Evolutionary conservation across 1,140 invertebrate genomes (phyloP).

Genomic region (Ooceraea biroi): DNA sequence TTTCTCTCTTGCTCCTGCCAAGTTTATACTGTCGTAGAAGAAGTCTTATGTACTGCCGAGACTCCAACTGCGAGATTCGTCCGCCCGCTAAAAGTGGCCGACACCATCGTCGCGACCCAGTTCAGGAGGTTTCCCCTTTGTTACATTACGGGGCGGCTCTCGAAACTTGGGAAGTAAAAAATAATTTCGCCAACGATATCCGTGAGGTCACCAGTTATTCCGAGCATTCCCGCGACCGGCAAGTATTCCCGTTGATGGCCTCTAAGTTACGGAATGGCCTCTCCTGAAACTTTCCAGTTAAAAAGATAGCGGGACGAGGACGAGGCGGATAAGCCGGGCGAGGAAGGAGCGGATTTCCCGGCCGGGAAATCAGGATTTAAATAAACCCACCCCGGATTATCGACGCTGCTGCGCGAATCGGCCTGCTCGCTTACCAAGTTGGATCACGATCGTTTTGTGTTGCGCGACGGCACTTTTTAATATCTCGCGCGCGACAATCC

Average conservation of each 20-base stretch:
- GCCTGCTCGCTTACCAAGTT: neutral
- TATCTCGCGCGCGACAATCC: neutral
- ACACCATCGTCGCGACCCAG: slow-evolving; percentile 55
- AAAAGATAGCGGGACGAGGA: neutral
- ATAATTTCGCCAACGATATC: slow-evolving; percentile 69
- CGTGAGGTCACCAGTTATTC: slow-evolving; percentile 46
- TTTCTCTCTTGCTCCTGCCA: neutral
- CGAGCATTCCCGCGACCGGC: slow-evolving; percentile 34
- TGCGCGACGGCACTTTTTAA: neutral
- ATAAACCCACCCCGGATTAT: slow-evolving; percentile 3
- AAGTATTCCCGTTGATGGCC: slow-evolving; percentile 51
- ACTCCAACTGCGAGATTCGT: slow-evolving; percentile 39
- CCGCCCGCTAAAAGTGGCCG: slow-evolving; percentile 41
- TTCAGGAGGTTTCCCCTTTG: slow-evolving; percentile 26
- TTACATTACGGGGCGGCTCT: slow-evolving; percentile 66
- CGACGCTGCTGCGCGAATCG: neutral
- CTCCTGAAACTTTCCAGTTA: slow-evolving; percentile 44
- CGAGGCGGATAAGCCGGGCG: slow-evolving; percentile 8
- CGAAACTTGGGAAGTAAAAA: slow-evolving; percentile 70
- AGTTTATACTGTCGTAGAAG: slow-evolving; percentile 35
- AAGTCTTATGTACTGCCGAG: slow-evolving; percentile 30
- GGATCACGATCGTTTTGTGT: neutral
- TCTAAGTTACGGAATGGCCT: slow-evolving; percentile 53
- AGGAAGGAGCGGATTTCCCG: slow-evolving; percentile 1
- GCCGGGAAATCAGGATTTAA: slow-evolving; percentile 6